These are phyloP conservation scores for Oreortyx pictus DNA, from an alignment of 2,797 vertebrate species.

Conservation along the genomic window DNA sequence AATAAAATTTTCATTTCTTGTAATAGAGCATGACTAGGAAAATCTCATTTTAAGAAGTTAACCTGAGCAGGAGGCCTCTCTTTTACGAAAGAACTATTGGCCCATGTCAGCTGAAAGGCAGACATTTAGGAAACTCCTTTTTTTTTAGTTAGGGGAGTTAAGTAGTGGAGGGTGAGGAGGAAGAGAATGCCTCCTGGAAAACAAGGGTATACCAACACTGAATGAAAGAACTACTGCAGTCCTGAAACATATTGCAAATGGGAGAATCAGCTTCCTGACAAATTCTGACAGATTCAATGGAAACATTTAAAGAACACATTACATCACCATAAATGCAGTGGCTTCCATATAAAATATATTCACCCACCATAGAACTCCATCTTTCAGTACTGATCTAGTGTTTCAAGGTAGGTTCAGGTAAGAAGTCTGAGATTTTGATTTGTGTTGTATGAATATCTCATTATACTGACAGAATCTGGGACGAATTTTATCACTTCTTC, in stretches of 20 bases:
- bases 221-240: neutral
- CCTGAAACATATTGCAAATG: neutral
- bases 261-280: neutral
- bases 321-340: neutral
- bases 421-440: neutral
- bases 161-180: neutral
- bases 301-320: slow-evolving; percentile 4
- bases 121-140: neutral
- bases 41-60: neutral
- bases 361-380: neutral
- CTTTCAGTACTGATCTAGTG: neutral
- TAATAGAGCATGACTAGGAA: neutral
- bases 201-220: neutral
- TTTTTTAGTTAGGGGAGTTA: neutral
- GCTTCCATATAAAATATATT: neutral
- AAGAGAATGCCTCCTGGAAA: neutral
- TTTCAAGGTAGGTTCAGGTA: neutral
- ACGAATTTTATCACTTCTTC: neutral
- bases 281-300: neutral
- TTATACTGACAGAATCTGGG: neutral
- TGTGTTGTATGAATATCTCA: neutral
- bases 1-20: neutral
- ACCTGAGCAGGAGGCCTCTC: neutral
- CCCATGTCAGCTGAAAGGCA: neutral
- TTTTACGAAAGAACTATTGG: neutral